phyloP scores from a whole-genome alignment of 2,797 vertebrate species.

The Sandelia bainsii region DNA sequence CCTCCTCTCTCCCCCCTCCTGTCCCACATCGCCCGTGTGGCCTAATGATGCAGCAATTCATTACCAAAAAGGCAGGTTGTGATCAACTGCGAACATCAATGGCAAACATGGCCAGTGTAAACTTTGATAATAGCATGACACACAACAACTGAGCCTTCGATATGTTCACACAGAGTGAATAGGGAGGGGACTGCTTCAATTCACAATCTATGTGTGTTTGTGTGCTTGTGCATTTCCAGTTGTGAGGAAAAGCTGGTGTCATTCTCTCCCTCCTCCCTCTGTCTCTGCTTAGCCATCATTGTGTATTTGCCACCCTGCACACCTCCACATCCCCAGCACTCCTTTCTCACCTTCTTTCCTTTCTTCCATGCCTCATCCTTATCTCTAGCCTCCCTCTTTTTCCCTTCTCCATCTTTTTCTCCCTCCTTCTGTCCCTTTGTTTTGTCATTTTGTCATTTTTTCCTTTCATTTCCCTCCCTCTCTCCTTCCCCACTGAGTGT shows the following conservation, averaged over 20 bases:
- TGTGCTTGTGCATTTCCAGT: conserved; percentile 29
- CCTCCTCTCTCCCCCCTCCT: too few species aligned
- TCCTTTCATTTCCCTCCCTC: too few species aligned
- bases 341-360: not conserved
- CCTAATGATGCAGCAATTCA: conserved; percentile 33
- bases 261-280: conserved; percentile 20
- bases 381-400: not conserved
- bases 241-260: conserved; percentile 24
- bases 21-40: not conserved
- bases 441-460: too few species aligned
- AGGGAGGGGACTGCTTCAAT: not conserved
- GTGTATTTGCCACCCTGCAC: not conserved
- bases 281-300: not conserved
- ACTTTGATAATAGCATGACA: conserved; percentile 24
- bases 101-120: conserved; percentile 1
- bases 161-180: too few species aligned
- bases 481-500: not conserved
- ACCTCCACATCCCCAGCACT: not conserved
- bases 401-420: too few species aligned
- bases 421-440: not conserved
- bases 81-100: conserved; percentile 13
- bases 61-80: conserved; percentile 46
- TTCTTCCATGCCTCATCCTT: not conserved
- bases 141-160: conserved; percentile 9
- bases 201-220: not conserved